phyloP scores from a whole-genome alignment of 2,797 vertebrate genomes.

The Danio aesculapii region DNA sequence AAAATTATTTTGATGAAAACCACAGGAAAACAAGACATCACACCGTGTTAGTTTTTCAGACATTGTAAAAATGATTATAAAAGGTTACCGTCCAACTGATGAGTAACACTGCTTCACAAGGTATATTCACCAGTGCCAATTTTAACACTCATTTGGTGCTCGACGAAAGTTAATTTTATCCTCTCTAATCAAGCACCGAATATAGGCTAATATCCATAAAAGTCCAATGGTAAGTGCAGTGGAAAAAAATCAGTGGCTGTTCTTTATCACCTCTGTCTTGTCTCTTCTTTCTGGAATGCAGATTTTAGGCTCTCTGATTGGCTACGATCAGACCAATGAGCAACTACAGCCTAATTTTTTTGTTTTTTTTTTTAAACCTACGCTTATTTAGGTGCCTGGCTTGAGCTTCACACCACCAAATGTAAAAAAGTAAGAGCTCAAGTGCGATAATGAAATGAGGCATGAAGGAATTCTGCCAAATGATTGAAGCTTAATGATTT shows the following conservation, averaged over 20 bases:
- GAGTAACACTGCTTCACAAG: no score
- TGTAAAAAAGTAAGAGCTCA: background rate
- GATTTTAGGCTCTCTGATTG: slow-evolving; percentile 15
- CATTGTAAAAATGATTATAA: no score
- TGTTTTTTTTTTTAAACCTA: background rate
- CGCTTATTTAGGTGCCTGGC: background rate
- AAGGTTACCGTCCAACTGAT: no score
- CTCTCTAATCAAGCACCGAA: background rate
- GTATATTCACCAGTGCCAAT: no score
- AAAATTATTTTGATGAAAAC: no score
- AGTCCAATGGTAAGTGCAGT: slow-evolving; percentile 11
- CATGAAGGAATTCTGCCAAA: slow-evolving; percentile 8
- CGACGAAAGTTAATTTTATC: background rate
- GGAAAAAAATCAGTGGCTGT: slow-evolving; percentile 17
- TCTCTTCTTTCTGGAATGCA: slow-evolving; percentile 22
- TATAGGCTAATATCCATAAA: background rate
- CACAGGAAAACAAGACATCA: no score
- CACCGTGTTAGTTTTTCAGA: no score
- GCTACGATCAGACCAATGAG: slow-evolving; percentile 8
- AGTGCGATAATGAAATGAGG: slow-evolving; percentile 11
- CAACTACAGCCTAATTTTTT: background rate
- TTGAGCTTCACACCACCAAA: background rate
- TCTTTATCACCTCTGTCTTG: slow-evolving; percentile 17
- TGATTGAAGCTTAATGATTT: slow-evolving; percentile 11
- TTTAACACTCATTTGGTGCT: no score